A percentile compares a stretch with the other conserved stretches of the same genome.
These are phyloP conservation scores for Oreochromis aureus DNA, from an alignment of 2,113 vertebrate genomes.

Conservation along the genomic window DNA sequence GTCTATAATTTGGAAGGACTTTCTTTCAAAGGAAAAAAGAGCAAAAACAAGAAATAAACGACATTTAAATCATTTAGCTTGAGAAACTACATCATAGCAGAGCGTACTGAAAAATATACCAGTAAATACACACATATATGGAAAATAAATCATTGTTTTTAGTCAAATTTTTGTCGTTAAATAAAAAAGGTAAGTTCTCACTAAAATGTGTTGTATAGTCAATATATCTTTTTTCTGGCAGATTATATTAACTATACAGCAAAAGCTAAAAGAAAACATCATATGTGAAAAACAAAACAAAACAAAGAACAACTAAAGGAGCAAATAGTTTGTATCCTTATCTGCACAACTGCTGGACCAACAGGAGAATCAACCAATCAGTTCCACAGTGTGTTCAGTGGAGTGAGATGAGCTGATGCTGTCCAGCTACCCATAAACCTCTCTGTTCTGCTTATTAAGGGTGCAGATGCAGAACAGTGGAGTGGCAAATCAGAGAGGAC, in stretches of 20 bases:
- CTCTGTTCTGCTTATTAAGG: neutral
- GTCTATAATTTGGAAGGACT: neutral
- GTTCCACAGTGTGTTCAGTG: neutral
- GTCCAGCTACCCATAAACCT: conserved; percentile 23
- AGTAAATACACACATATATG: neutral
- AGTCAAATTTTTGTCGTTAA: neutral
- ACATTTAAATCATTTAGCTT: neutral
- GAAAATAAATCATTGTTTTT: neutral
- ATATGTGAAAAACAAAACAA: neutral
- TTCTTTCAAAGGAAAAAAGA: neutral
- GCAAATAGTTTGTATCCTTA: neutral
- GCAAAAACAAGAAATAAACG: neutral
- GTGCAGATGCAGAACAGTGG: neutral
- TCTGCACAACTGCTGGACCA: neutral
- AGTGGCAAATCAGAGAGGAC: neutral
- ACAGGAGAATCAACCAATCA: neutral
- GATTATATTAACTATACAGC: conserved; percentile 27
- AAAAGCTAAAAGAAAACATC: neutral
- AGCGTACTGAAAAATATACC: neutral
- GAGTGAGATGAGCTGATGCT: neutral
- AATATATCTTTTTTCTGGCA: neutral
- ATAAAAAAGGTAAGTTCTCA: neutral
- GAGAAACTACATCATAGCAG: conserved; percentile 3
- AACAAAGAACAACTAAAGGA: neutral
- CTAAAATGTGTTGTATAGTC: neutral